A percentile compares a stretch with the other conserved stretches of the same genome.
Conservation (phyloP, 2,888 invertebrate species). For the Leistus spinibarbis region DNA sequence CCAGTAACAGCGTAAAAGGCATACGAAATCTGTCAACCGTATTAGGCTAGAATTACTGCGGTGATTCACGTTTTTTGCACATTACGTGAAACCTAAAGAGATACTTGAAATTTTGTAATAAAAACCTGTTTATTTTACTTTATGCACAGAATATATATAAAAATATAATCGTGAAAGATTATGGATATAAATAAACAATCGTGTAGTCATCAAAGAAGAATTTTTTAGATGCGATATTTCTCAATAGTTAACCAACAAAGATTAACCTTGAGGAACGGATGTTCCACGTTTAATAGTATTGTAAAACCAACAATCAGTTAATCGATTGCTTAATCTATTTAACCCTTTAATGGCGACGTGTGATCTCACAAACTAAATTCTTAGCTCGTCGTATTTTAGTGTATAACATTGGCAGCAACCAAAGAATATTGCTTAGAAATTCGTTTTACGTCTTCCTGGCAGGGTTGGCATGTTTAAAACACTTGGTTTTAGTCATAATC, state of each 20-base stretch:
- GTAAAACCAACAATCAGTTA: background rate
- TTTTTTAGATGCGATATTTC: background rate
- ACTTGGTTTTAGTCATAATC: no score
- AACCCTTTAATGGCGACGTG: background rate
- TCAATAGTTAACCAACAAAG: background rate
- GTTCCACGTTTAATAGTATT: background rate
- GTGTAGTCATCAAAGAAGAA: background rate
- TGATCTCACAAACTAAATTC: no score
- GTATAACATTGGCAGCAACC: no score
- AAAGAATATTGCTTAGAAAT: no score
- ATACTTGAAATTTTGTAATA: background rate
- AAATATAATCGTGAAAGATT: background rate
- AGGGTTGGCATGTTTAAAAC: no score
- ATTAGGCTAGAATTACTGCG: slow-evolving; percentile 1
- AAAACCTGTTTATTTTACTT: background rate
- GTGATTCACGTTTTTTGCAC: slow-evolving; percentile 4
- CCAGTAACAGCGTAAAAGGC: slow-evolving; percentile 23
- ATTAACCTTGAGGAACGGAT: background rate
- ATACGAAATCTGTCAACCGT: slow-evolving; percentile 18
- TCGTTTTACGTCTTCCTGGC: no score
- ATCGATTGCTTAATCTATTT: background rate
- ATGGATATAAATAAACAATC: background rate
- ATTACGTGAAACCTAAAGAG: background rate
- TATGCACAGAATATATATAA: background rate
- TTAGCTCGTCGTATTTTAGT: background rate